These are phyloP conservation scores for Euzetes globulus DNA, from an alignment of 2,888 invertebrate genomes.

Conservation along the genomic window DNA sequence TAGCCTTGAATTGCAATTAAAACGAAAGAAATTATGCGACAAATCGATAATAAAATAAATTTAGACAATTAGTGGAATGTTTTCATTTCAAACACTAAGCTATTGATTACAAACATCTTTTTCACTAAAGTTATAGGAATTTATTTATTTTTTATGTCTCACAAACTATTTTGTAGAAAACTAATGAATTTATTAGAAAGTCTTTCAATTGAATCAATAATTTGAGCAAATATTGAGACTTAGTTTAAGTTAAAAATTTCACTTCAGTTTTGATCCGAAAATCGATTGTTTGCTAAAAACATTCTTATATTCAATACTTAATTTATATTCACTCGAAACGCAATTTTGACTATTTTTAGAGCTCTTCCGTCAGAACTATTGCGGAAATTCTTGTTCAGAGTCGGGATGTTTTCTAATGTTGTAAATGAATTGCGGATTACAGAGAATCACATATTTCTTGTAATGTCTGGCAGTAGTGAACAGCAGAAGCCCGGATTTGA, in stretches of 20 bases:
- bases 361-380: no score
- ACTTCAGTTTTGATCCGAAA: not conserved
- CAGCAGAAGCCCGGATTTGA: not conserved
- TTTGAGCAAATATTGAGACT: not conserved
- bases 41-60: no score
- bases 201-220: not conserved
- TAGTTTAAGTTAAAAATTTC: not conserved
- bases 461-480: conserved; percentile 11
- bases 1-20: not conserved
- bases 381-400: conserved; percentile 14
- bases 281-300: not conserved
- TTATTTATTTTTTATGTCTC: no score
- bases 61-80: not conserved
- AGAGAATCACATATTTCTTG: conserved; percentile 21
- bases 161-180: not conserved
- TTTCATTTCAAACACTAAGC: not conserved
- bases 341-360: not conserved
- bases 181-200: not conserved
- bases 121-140: no score
- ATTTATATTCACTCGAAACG: not conserved
- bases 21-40: not conserved
- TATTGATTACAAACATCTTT: no score
- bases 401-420: not conserved
- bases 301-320: no score
- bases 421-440: conserved; percentile 18